These are phyloP conservation scores for Dreissena rostriformis DNA, from an alignment of 1,140 invertebrate genomes.

Conservation along the genomic window DNA sequence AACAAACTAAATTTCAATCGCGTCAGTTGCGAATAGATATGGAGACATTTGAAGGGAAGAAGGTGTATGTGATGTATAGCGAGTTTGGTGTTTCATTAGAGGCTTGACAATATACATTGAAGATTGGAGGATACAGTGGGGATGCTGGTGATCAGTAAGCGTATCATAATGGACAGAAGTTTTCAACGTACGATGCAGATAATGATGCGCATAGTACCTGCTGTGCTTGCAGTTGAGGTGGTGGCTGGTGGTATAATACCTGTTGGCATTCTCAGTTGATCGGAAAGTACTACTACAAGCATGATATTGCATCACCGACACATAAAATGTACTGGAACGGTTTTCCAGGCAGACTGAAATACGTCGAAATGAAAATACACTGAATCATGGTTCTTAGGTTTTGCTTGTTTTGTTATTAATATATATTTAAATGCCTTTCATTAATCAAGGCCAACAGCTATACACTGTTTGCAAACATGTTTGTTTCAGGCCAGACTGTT, in stretches of 20 bases:
- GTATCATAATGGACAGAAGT: neutral
- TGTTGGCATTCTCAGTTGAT: neutral
- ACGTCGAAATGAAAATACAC: slow-evolving; percentile 4
- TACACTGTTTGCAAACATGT: too few relatives aligned
- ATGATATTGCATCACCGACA: neutral
- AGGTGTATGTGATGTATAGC: slow-evolving; percentile 1
- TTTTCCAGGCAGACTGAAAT: neutral
- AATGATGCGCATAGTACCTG: neutral
- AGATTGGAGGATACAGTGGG: neutral
- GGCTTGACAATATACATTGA: neutral
- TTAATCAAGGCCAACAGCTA: too few relatives aligned
- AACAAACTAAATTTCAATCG: neutral
- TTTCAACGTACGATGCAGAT: slow-evolving; percentile 17
- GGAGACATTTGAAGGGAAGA: neutral
- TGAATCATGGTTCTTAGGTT: neutral
- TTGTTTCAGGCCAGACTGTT: too few relatives aligned
- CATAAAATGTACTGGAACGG: neutral
- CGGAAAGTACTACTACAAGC: neutral
- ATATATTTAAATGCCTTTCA: too few relatives aligned
- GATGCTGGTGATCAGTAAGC: neutral
- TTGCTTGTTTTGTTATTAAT: too few relatives aligned
- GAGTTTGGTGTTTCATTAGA: neutral
- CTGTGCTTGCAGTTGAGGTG: neutral
- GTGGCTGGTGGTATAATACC: slow-evolving; percentile 15
- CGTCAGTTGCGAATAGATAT: slow-evolving; percentile 12